phyloP scores from a whole-genome alignment of 1,140 invertebrate species.

The Contarinia nasturtii region DNA sequence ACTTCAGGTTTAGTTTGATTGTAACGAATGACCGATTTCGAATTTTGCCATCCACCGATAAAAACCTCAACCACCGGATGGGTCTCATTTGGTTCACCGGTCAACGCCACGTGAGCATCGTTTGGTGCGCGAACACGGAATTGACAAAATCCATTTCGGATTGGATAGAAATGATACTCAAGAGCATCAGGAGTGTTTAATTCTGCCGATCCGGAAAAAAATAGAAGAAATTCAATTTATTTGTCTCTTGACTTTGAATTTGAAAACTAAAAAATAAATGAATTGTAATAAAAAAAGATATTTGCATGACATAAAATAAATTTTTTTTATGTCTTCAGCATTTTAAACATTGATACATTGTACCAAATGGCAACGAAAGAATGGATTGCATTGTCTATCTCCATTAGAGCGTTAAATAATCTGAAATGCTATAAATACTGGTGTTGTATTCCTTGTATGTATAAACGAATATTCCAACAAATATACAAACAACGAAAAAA shows the following conservation, averaged over 20 bases:
- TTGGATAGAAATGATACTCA: slow-evolving; percentile 60
- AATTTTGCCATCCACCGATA: slow-evolving; percentile 66
- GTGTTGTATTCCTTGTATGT: no score
- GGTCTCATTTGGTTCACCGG: slow-evolving; percentile 37
- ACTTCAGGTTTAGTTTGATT: slow-evolving; percentile 61
- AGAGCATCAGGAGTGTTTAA: slow-evolving; percentile 56
- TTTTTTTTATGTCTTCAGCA: no score
- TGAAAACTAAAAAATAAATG: neutral
- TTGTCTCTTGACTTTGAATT: neutral
- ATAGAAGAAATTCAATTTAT: slow-evolving; percentile 6
- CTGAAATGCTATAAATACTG: no score
- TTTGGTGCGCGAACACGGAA: slow-evolving; percentile 55
- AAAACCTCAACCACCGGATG: slow-evolving; percentile 65
- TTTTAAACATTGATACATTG: no score
- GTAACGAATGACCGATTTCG: slow-evolving; percentile 62
- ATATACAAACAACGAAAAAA: no score
- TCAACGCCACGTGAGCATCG: slow-evolving; percentile 63
- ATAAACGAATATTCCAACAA: no score
- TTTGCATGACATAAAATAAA: no score
- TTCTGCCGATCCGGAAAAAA: slow-evolving; percentile 31
- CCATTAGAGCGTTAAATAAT: no score
- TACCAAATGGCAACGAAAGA: no score
- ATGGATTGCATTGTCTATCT: no score
- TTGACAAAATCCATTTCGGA: slow-evolving; percentile 39
- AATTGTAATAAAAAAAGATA: no score